Percentiles rank a stretch among this genome's conserved stretches.
phyloP scores from a whole-genome alignment of 2,797 vertebrate genomes.

The Ciconia nigra region DNA sequence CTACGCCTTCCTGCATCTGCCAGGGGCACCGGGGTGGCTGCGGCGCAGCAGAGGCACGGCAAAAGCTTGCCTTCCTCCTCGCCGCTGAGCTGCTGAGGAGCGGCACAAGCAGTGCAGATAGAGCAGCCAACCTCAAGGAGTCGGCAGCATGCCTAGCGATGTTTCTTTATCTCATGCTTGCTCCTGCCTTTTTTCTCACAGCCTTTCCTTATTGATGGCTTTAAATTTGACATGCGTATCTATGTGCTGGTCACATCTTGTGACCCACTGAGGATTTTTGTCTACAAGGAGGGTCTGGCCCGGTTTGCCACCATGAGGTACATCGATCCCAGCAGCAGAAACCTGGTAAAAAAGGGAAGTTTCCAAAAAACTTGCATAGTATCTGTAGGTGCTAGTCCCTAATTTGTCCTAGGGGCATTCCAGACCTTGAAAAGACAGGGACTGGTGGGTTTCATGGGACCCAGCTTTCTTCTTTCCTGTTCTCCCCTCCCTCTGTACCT shows the following conservation, averaged over 20 bases:
- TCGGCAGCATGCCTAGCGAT: rapidly evolving
- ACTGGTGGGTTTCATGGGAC: background rate
- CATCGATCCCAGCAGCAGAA: slow-evolving; percentile 69
- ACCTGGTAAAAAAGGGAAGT: slow-evolving; percentile 69
- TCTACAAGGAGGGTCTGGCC: slow-evolving; percentile 79
- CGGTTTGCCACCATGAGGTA: slow-evolving; percentile 80
- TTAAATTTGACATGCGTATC: slow-evolving; percentile 80
- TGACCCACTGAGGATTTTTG: slow-evolving; percentile 78
- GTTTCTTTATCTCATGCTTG: background rate
- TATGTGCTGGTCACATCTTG: slow-evolving; percentile 80
- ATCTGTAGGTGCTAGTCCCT: background rate
- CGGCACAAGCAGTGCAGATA: background rate
- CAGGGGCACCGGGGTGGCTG: background rate
- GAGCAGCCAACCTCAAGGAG: background rate
- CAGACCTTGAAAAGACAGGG: background rate
- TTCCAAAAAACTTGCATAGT: background rate
- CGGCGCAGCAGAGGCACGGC: rapidly evolving
- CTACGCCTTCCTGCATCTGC: background rate
- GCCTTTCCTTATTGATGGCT: slow-evolving; percentile 81
- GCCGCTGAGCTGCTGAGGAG: background rate
- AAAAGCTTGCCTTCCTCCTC: background rate
- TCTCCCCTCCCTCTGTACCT: background rate
- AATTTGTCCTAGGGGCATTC: background rate
- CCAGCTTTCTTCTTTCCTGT: background rate
- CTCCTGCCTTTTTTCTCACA: slow-evolving; percentile 10